phyloP scores from a whole-genome alignment of 2,888 invertebrate genomes.

The Clistopyga incitator region DNA sequence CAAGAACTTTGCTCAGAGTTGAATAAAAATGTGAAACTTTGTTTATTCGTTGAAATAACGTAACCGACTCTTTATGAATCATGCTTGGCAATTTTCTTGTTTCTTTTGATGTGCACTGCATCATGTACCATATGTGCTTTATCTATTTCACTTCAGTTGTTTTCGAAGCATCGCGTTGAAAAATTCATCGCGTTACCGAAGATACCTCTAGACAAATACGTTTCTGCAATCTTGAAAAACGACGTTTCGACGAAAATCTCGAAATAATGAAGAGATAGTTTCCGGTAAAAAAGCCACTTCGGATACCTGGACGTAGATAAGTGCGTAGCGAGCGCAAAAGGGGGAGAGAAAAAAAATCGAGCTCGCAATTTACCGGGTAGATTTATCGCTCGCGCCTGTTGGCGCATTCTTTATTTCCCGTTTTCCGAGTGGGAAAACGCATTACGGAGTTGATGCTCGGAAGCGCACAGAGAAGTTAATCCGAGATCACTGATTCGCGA shows the following conservation, averaged over 20 bases:
- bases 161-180: constrained; percentile 12
- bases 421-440: constrained; percentile 51
- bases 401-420: constrained; percentile 52
- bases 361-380: constrained; percentile 62
- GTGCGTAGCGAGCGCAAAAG: constrained; percentile 23
- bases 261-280: constrained; percentile 48
- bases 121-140: background rate
- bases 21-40: too few relatives aligned
- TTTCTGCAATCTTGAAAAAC: constrained; percentile 5
- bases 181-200: background rate
- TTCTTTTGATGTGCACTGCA: too few relatives aligned
- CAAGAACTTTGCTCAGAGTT: too few relatives aligned
- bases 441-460: constrained; percentile 45
- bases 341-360: constrained; percentile 37
- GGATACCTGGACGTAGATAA: constrained; percentile 44
- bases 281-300: constrained; percentile 12
- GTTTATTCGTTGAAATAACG: too few relatives aligned
- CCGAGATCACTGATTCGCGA: constrained; percentile 66
- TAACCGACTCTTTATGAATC: too few relatives aligned
- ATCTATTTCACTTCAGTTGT: background rate
- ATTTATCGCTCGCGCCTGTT: constrained; percentile 60
- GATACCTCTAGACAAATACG: background rate
- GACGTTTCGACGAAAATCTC: constrained; percentile 35
- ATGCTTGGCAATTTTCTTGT: too few relatives aligned
- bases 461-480: constrained; percentile 30